Base-by-base conservation (phyloP, 2,113 vertebrate species). In the Hipposideros armiger region DNA sequence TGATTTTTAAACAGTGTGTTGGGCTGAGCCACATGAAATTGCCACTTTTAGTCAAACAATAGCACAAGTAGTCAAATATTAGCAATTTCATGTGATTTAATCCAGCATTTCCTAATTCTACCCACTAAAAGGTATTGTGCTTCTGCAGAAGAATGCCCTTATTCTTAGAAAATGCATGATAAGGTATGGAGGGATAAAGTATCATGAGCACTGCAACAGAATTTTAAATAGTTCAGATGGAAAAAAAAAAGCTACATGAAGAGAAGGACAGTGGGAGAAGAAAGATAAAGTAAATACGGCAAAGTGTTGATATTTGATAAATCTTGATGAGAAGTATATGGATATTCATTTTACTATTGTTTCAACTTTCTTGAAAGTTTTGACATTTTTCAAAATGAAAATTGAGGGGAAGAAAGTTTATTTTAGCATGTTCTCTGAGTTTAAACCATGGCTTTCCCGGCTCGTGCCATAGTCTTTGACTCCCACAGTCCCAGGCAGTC, bases 371-470 rank as follows among this genome's bases (percentile, higher is more conserved):
- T 74, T 83, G 5, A 88, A 70, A 85, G 20, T 47, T 47, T 85
- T n/a, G 52, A 60, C 32, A 64, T 54, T 88, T 74, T 84, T 95
- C 42, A 90, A 11, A 94, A 52, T 87, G 83, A 76, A 87, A 85
- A 78, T 42, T n/a, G 19, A 87, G 36, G 64, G 52, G 20, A 60
- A 74, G 83, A 67, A 91, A 76, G 17, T 87, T 50, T 36, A n/a
- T 70, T 84, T 83, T 47, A 88, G 15, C 15, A 3, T 56, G 26
- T 67, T 76, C 40, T 93, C 42, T 92, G 30, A 54, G 52, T 80
- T 90, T 87, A 52, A 62, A 47, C 32, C 19, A 6, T 69, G 67
- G 22, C 64, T 87, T 36, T 66, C 36, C 40, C 66, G 89, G 64
- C 86, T 40, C 0, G 3, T 3, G 16, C 36, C 1, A 1, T 56